phyloP scores from a whole-genome alignment of 2,888 invertebrate species.

The Phania funesta region DNA sequence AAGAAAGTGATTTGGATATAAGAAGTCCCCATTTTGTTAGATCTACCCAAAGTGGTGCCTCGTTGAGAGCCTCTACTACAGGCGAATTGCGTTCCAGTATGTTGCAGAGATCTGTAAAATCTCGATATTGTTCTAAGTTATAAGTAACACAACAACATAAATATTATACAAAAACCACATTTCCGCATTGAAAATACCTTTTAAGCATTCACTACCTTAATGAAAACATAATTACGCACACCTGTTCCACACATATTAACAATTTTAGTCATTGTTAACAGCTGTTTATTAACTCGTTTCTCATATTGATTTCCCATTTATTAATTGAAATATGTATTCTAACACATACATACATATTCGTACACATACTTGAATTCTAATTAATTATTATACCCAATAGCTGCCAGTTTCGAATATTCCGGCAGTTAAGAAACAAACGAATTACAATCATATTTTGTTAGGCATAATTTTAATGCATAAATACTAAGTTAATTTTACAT shows the following conservation, averaged over 20 bases:
- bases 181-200: background rate
- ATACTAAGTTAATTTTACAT: background rate
- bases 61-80: conserved; percentile 83
- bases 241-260: conserved; percentile 7
- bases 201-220: background rate
- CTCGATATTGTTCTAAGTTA: conserved; percentile 80
- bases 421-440: background rate
- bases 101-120: conserved; percentile 82
- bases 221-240: conserved; percentile 15
- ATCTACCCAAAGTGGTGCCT: conserved; percentile 80
- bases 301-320: background rate
- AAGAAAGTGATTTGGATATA: conserved; percentile 74
- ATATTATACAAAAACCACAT: background rate
- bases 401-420: background rate
- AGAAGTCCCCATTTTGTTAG: conserved; percentile 77
- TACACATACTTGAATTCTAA: background rate
- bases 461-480: conserved; percentile 7
- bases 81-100: conserved; percentile 85
- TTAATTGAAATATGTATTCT: background rate
- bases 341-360: background rate
- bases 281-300: background rate
- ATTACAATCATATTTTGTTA: background rate
- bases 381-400: background rate
- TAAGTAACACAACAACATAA: conserved; percentile 56
- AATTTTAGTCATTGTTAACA: conserved; percentile 6